phyloP scores from a whole-genome alignment of 1,140 invertebrate genomes.

The roundworm (Caenorhabditis elegans) region DNA sequence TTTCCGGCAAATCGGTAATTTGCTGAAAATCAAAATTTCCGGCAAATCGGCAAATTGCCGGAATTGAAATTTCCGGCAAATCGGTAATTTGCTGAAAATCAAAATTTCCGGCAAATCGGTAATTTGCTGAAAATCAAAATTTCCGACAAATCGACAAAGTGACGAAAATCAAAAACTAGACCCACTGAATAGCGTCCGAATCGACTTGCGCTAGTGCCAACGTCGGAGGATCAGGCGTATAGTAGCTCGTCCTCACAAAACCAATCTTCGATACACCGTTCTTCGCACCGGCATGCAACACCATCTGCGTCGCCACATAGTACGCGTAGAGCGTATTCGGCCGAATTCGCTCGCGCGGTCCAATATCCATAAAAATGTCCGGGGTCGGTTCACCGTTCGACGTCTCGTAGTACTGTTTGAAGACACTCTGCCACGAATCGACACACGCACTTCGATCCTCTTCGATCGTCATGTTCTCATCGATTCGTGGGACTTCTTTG shows the following conservation, averaged over 20 bases:
- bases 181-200: conserved; percentile 63
- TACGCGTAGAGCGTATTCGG: conserved; percentile 62
- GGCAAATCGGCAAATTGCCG: too few species aligned
- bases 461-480: conserved; percentile 61
- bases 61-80: too few species aligned
- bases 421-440: conserved; percentile 59
- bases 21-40: too few species aligned
- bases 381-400: neutral
- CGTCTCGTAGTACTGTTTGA: neutral
- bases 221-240: conserved; percentile 73
- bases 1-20: too few species aligned
- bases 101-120: neutral
- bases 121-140: too few species aligned
- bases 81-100: neutral
- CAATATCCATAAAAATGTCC: conserved; percentile 39
- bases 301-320: conserved; percentile 64
- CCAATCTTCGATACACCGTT: conserved; percentile 60
- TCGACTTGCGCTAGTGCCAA: conserved; percentile 48
- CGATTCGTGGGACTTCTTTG: conserved; percentile 58
- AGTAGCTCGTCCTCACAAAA: conserved; percentile 33
- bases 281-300: conserved; percentile 58
- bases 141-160: too few species aligned
- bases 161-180: too few species aligned
- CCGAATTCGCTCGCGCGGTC: conserved; percentile 43
- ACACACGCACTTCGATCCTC: conserved; percentile 63